Base-by-base conservation (phyloP, 30 jellyfish, hydroid and myxozoan species). In the Aurelia sp. region DNA sequence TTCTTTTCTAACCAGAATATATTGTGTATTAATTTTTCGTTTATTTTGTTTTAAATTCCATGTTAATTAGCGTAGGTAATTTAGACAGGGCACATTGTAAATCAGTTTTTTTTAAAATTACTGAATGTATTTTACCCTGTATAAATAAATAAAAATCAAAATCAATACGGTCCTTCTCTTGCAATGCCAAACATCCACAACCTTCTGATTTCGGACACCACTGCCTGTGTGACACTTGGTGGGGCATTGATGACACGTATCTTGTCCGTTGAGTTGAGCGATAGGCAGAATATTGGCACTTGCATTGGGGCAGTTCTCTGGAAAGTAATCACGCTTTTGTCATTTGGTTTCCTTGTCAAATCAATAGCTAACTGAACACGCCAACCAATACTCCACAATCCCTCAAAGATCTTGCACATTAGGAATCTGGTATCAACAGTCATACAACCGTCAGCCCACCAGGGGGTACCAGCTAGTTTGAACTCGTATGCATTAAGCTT, bases 191-290 rank as follows among this genome's bases (percentile, higher is more conserved):
- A 37, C 53, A 21, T 71, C 89, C 96, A 86, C 20, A 58, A 53
- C 37, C 96, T 62, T 52, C 4, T 18, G 16, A 84, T 63, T 51
- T 53, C 78, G 12, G 41, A 44, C 11, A 22, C 69, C 67, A 74
- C 53, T 31, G 76, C 91, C 15, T 18, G 37, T 0, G 68, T 20
- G 11, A 87, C 87, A 62, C 78, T 37, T 11, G 59, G 52, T 21
- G 96, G 96, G 5, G 91, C 96, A 20, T 78, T 77, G n/a, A 87
- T 87, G 12, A 87, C 18, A 13, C 87, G 80, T 60, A 87, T 70
- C 61, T 21, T 65, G 70, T 87, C 88, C 6, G 62, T 77, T 20
- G 52, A 65, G 72, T 78, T 76, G 57, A 78, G 63, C 30, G 91
- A 72, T n/a, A 77, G 40, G 35, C 91, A 77, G 76, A 77, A 62